Conservation (phyloP, 2,797 vertebrate genomes). For the Thalassophryne amazonica region DNA sequence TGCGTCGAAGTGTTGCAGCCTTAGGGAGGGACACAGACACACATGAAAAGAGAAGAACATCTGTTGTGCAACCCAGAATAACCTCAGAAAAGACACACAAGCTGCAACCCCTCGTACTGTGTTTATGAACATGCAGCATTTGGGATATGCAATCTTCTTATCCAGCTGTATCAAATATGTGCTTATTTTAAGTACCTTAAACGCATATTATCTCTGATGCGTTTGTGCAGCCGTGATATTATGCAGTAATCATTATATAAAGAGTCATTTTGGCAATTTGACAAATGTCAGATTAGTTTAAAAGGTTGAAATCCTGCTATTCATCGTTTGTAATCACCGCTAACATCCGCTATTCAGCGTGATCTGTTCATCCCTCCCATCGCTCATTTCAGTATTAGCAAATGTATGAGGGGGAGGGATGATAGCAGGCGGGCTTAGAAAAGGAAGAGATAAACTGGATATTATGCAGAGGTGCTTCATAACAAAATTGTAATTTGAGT, state of each 20-base stretch:
- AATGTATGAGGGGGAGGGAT: slow-evolving; percentile 3
- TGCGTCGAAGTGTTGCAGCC: slow-evolving; percentile 33
- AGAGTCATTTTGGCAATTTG: slow-evolving; percentile 48
- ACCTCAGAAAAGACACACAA: slow-evolving; percentile 8
- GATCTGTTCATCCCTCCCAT: background rate
- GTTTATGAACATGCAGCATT: slow-evolving; percentile 29
- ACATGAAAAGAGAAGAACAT: slow-evolving; percentile 28
- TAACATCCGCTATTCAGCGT: slow-evolving; percentile 1
- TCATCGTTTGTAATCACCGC: slow-evolving; percentile 24
- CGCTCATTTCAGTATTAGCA: slow-evolving; percentile 15
- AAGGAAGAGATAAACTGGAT: slow-evolving; percentile 38
- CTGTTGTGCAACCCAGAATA: slow-evolving; percentile 37
- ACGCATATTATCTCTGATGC: slow-evolving; percentile 24
- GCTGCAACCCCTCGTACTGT: background rate
- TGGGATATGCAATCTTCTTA: slow-evolving; percentile 49
- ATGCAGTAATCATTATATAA: slow-evolving; percentile 32
- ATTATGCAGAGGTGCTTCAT: slow-evolving; percentile 13
- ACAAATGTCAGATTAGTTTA: slow-evolving; percentile 47
- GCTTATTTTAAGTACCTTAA: slow-evolving; percentile 39
- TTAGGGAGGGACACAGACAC: slow-evolving; percentile 27
- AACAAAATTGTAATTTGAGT: slow-evolving; percentile 24
- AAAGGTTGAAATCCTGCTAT: slow-evolving; percentile 41
- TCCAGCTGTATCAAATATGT: slow-evolving; percentile 22
- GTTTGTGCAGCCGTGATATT: slow-evolving; percentile 14
- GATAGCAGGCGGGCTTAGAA: slow-evolving; percentile 21